Conservation (phyloP, 1,140 invertebrate genomes). For the Drosophila busckii region DNA sequence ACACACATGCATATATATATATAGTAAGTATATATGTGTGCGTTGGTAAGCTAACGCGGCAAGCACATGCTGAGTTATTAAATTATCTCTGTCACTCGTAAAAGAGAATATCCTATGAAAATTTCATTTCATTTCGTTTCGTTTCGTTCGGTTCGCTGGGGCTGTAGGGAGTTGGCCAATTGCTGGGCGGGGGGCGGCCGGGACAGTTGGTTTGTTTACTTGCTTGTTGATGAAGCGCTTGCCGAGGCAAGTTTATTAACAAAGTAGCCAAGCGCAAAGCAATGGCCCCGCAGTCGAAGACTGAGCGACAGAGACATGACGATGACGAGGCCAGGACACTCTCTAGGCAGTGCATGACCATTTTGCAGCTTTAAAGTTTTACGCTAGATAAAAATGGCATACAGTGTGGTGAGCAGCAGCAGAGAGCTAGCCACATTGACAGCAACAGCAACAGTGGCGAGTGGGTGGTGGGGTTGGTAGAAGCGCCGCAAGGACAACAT, state of each 20-base stretch:
- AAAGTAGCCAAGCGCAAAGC: conserved; percentile 74
- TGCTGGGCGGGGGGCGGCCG: neutral
- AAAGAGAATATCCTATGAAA: conserved; percentile 76
- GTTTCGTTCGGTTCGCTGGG: conserved; percentile 31
- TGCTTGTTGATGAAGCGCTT: conserved; percentile 56
- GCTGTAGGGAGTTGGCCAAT: neutral
- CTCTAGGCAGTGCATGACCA: conserved; percentile 30
- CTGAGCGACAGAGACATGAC: neutral
- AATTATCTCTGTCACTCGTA: conserved; percentile 70
- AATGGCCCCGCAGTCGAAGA: neutral
- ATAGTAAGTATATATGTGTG: too few relatives aligned
- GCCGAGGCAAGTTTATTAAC: conserved; percentile 62
- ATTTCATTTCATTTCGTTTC: conserved; percentile 75
- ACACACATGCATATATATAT: conserved; percentile 17
- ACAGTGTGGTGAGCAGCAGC: conserved; percentile 4
- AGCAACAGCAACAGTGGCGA: conserved; percentile 2
- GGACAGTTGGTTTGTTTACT: conserved; percentile 13
- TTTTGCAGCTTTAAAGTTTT: conserved; percentile 67
- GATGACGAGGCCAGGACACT: conserved; percentile 31
- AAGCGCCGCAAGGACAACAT: conserved; percentile 75
- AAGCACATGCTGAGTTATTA: conserved; percentile 69
- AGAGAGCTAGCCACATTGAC: conserved; percentile 1
- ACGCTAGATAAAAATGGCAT: conserved; percentile 67
- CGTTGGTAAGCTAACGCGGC: conserved; percentile 37
- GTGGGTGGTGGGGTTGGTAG: conserved; percentile 14